Evolutionary conservation across 2,113 vertebrate genomes (phyloP), one percentile per base, ranked within the genome.

Genomic region (Columbina picui): DNA sequence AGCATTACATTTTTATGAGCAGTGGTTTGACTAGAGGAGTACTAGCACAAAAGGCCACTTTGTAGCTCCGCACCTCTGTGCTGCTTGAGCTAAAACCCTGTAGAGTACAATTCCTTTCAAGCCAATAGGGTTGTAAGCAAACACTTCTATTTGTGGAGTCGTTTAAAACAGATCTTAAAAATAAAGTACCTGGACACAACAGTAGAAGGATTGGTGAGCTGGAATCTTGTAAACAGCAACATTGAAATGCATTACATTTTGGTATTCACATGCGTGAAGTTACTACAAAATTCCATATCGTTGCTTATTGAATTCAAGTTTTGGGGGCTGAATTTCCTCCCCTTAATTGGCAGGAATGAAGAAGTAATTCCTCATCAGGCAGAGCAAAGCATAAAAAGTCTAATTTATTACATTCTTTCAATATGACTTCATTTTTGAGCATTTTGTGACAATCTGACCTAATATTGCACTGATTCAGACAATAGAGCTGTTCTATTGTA

Each of bases 341-440:
- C 80, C 53, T 79, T 76, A 90, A 91, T 91, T 96, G 53, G 11
- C 63, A 88, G 86, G 89, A 89, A 94, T 67, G 90, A 93, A 90
- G 89, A 68, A 93, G 38, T 89, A 63, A 92, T 80, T 56, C 22
- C 43, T 94, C 88, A 64, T 57, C 81, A 63, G 47, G 25, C 87
- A 91, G 79, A 80, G 49, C 34, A 85, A 91, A 94, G 73, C 55
- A 93, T 60, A 87, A 93, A 86, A 53, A 93, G 29, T 95, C 71
- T 83, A 91, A 95, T 97, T 96, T 94, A 95, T 96, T 97, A 89
- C 94, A 87, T 96, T 97, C 64, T 96, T 97, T 93, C 86, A 95
- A 94, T 94, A 77, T 77, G 59, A 97, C 97, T 97, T 97, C 56
- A 96, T 97, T 97, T 96, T 97, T 68, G 6, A 95, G 85, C 77